phyloP scores from a whole-genome alignment of 1,140 invertebrate genomes.

The Dendrolimus punctatus region DNA sequence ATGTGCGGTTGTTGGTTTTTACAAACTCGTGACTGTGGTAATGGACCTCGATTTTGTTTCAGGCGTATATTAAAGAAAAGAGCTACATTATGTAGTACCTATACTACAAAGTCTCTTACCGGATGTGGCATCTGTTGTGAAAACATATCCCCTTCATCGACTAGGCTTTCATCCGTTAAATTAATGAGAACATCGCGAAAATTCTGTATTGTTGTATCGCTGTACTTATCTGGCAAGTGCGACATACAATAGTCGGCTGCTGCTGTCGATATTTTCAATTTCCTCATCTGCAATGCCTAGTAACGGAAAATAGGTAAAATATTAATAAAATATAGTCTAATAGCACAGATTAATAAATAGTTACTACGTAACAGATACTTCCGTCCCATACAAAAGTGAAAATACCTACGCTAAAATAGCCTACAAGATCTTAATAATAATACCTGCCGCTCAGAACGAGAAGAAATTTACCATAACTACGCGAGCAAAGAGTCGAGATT shows the following conservation, averaged over 20 bases:
- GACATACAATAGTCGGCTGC: slow-evolving; percentile 51
- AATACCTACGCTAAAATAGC: no score
- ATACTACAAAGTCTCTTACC: slow-evolving; percentile 40
- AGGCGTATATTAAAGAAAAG: not conserved
- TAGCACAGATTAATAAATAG: no score
- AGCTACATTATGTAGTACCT: not conserved
- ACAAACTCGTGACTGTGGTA: no score
- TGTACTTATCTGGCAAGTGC: slow-evolving; percentile 29
- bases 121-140: slow-evolving; percentile 56
- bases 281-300: slow-evolving; percentile 42
- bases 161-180: slow-evolving; percentile 44
- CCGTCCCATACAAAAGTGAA: no score
- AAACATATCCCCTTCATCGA: slow-evolving; percentile 46
- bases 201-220: slow-evolving; percentile 7
- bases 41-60: no score
- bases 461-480: no score
- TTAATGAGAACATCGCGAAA: slow-evolving; percentile 29
- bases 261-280: slow-evolving; percentile 51
- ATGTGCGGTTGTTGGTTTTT: no score
- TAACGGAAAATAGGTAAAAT: slow-evolving; percentile 11
- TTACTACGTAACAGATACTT: no score
- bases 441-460: no score
- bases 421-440: no score
- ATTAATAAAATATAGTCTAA: no score
- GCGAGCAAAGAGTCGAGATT: no score